Conservation (phyloP, 2,797 vertebrate species). For the Luscinia megarhynchos region DNA sequence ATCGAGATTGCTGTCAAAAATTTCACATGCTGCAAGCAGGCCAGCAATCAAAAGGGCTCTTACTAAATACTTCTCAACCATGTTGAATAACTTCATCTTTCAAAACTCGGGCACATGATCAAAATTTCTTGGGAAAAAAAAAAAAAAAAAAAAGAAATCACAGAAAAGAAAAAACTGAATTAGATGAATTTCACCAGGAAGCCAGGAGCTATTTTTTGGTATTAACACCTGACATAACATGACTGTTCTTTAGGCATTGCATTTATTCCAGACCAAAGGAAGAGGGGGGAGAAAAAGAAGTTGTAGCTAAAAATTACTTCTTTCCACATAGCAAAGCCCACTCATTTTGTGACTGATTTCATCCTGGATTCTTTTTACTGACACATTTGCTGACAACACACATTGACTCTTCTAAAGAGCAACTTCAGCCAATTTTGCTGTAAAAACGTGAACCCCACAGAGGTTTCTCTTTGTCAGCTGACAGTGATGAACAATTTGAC, state of each 20-base stretch:
- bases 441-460: neutral
- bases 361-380: neutral
- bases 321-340: neutral
- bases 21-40: slow-evolving; percentile 40
- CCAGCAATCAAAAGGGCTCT: slow-evolving; percentile 18
- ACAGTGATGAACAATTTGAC: neutral
- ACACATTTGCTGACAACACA: neutral
- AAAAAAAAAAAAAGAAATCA: neutral
- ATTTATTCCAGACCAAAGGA: neutral
- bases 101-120: neutral
- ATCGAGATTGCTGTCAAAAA: slow-evolving; percentile 53
- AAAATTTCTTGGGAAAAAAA: neutral
- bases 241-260: neutral
- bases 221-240: neutral
- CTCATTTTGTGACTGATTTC: neutral
- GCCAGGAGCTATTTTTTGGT: neutral
- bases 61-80: neutral
- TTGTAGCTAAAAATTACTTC: neutral
- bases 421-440: neutral
- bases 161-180: neutral
- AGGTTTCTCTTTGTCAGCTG: neutral
- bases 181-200: neutral
- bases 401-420: neutral
- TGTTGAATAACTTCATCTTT: neutral
- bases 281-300: rapidly evolving